A percentile compares a stretch with the other conserved stretches of the same genome.
Evolutionary conservation across 2,797 vertebrate species (phyloP).

Genomic region (Characodon lateralis): DNA sequence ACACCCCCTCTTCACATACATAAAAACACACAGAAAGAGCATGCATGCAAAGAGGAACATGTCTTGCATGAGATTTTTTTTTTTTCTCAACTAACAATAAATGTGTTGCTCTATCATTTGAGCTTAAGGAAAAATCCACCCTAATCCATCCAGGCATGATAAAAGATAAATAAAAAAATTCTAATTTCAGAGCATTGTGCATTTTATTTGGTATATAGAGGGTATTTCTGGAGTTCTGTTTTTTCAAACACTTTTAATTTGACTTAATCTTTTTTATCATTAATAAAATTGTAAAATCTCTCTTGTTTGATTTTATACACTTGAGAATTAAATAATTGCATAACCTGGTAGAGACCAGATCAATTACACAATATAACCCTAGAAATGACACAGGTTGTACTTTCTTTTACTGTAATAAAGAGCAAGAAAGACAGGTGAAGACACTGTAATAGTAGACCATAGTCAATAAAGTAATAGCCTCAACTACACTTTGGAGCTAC

Average conservation of each 20-base stretch:
- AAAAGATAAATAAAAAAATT: not conserved
- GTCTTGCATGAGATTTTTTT: constrained; percentile 45
- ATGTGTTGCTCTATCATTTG: not conserved
- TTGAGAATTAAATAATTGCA: not conserved
- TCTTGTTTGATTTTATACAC: not conserved
- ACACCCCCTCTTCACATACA: constrained; percentile 2
- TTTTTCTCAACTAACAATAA: not conserved
- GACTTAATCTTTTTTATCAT: not conserved
- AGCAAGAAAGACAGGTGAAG: not conserved
- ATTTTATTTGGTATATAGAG: not conserved
- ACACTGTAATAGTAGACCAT: not conserved
- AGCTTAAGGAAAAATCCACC: constrained; percentile 54
- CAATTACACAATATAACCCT: not conserved
- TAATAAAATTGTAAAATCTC: not conserved
- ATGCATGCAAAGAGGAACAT: constrained; percentile 26
- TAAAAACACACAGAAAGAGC: not conserved
- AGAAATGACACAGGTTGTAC: not conserved
- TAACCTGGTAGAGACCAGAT: not conserved
- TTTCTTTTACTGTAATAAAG: not conserved
- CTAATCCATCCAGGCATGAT: not conserved
- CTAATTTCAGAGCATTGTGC: not conserved
- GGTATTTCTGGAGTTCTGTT: not conserved
- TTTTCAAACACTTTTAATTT: not conserved
- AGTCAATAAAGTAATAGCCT: not conserved
- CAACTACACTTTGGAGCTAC: not conserved